Conservation (phyloP, 2,797 vertebrate species). For the Chromis chromis region DNA sequence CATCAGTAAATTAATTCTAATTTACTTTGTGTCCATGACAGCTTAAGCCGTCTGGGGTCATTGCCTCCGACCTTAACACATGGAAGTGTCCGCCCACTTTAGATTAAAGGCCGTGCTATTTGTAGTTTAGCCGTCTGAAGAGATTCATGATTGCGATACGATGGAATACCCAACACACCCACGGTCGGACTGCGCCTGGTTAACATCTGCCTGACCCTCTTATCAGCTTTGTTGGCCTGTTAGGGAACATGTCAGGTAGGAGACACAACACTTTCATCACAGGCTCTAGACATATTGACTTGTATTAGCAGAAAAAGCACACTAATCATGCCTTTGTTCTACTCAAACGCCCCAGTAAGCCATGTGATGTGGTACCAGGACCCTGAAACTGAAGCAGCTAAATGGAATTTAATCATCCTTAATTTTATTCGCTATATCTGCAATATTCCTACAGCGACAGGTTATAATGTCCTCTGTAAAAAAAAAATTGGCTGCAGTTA, state of each 20-base stretch:
- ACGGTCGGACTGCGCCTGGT: conserved; percentile 6
- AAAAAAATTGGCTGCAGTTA: not conserved
- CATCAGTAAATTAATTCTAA: conserved; percentile 39
- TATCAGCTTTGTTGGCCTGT: conserved; percentile 10
- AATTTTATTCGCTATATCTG: too few relatives aligned
- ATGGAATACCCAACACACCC: not conserved
- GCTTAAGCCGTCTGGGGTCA: conserved; percentile 42
- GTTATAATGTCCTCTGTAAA: not conserved
- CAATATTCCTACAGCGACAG: not conserved
- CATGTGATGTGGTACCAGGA: not conserved
- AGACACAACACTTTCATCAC: not conserved
- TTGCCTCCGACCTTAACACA: conserved; percentile 41
- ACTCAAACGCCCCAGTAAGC: not conserved
- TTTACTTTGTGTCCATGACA: conserved; percentile 43
- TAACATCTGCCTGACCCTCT: conserved; percentile 22
- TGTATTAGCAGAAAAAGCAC: not conserved
- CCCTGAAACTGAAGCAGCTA: not conserved
- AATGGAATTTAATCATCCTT: not conserved
- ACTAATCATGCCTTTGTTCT: not conserved
- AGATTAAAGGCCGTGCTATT: conserved; percentile 45
- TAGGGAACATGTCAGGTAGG: not conserved
- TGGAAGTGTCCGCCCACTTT: conserved; percentile 39
- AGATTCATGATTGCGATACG: conserved; percentile 19
- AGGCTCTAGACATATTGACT: not conserved
- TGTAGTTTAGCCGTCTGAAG: conserved; percentile 17